These are phyloP conservation scores for Polyommatus iphigenia DNA, from an alignment of 2,888 invertebrate genomes.

Conservation along the genomic window DNA sequence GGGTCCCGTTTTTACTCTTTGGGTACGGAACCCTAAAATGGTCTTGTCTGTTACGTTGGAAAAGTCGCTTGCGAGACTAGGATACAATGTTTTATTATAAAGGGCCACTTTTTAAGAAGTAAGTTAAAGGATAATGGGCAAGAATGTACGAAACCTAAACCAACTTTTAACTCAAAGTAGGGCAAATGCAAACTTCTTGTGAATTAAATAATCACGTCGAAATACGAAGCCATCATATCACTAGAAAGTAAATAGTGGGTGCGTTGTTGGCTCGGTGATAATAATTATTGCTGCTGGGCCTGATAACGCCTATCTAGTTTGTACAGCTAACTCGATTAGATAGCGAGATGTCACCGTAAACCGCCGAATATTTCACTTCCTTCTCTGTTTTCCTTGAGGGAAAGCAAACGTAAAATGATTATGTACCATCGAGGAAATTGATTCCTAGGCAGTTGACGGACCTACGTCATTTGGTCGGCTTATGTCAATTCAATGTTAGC, in stretches of 20 bases:
- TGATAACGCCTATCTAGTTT: slow-evolving; percentile 74
- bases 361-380: slow-evolving; percentile 17
- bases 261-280: slow-evolving; percentile 66
- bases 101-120: no score
- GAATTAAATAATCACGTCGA: slow-evolving; percentile 6
- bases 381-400: neutral
- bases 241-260: slow-evolving; percentile 68
- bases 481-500: no score
- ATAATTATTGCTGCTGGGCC: slow-evolving; percentile 75
- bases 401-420: neutral
- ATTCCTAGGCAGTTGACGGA: no score
- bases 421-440: no score
- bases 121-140: no score
- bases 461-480: no score
- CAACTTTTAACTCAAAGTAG: neutral
- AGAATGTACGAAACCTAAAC: no score
- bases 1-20: no score
- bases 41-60: no score
- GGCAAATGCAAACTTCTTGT: slow-evolving; percentile 19
- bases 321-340: slow-evolving; percentile 66
- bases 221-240: slow-evolving; percentile 50
- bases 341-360: slow-evolving; percentile 54
- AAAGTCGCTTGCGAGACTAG: no score
- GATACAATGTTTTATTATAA: no score
- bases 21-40: no score